phyloP scores from a whole-genome alignment of 1,140 invertebrate species.

The Diorhabda carinulata region DNA sequence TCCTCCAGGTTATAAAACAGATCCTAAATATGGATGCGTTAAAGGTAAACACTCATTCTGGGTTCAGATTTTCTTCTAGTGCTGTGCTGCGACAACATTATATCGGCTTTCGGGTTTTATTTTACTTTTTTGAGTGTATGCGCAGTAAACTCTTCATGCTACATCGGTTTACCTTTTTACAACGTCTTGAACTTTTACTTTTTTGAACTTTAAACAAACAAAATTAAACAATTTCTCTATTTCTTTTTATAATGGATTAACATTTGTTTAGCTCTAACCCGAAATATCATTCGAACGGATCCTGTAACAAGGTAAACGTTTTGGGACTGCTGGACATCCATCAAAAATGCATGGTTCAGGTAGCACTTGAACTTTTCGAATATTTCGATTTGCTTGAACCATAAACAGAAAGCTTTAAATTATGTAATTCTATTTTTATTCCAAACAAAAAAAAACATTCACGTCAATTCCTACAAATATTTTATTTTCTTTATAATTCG shows the following conservation, averaged over 20 bases:
- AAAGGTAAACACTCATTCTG: slow-evolving; percentile 73
- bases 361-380: background rate
- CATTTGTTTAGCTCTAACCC: background rate
- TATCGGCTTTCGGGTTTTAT: background rate
- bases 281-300: background rate
- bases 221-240: too few relatives aligned
- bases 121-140: background rate
- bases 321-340: background rate
- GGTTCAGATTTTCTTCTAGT: slow-evolving; percentile 39
- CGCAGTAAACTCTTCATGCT: background rate
- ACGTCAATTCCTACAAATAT: too few relatives aligned
- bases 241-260: too few relatives aligned
- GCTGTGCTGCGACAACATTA: slow-evolving; percentile 35
- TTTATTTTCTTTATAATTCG: too few relatives aligned
- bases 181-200: background rate
- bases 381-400: too few relatives aligned
- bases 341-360: background rate
- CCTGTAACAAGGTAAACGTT: background rate
- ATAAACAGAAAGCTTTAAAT: too few relatives aligned
- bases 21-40: slow-evolving; percentile 86
- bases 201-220: background rate
- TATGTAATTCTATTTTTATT: too few relatives aligned
- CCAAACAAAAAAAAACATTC: too few relatives aligned
- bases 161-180: background rate
- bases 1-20: slow-evolving; percentile 82